Evolutionary conservation across 2,113 vertebrate genomes (phyloP).

Genomic region (Salvelinus alpinus): DNA sequence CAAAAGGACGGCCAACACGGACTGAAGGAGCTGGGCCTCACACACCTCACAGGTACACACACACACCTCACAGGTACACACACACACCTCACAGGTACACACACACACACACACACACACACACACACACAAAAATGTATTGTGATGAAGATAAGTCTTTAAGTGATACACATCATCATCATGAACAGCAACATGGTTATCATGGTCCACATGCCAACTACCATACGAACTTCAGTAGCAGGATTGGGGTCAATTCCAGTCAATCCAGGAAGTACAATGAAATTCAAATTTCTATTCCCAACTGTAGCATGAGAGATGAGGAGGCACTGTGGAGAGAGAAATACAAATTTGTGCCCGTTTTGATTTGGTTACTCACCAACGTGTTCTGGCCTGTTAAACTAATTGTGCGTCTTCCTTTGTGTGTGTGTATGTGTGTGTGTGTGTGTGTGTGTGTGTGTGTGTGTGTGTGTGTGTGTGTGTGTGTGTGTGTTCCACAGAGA

Average conservation of each 20-base stretch:
- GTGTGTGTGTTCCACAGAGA: slow-evolving; percentile 76
- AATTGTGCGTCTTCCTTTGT: not conserved
- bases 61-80: slow-evolving; percentile 85
- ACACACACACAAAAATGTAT: not conserved
- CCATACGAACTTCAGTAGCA: too few relatives aligned
- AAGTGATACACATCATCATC: too few relatives aligned
- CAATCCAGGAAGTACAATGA: too few relatives aligned
- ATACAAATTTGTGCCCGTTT: not conserved
- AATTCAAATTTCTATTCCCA: slow-evolving; percentile 19
- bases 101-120: slow-evolving; percentile 20
- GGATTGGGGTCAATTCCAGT: too few relatives aligned
- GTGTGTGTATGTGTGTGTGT: too few relatives aligned
- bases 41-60: slow-evolving; percentile 84
- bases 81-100: not conserved
- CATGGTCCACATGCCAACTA: too few relatives aligned
- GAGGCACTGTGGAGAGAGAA: not conserved
- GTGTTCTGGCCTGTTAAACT: slow-evolving; percentile 35
- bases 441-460: too few relatives aligned
- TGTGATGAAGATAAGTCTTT: too few relatives aligned
- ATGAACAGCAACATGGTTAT: too few relatives aligned
- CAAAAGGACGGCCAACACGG: slow-evolving; percentile 80
- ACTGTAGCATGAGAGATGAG: too few relatives aligned
- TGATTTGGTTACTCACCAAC: slow-evolving; percentile 46
- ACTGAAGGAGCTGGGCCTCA: slow-evolving; percentile 82
- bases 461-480: too few relatives aligned